These are phyloP conservation scores for Hucho hucho DNA, from an alignment of 2,113 vertebrate genomes.

Conservation along the genomic window DNA sequence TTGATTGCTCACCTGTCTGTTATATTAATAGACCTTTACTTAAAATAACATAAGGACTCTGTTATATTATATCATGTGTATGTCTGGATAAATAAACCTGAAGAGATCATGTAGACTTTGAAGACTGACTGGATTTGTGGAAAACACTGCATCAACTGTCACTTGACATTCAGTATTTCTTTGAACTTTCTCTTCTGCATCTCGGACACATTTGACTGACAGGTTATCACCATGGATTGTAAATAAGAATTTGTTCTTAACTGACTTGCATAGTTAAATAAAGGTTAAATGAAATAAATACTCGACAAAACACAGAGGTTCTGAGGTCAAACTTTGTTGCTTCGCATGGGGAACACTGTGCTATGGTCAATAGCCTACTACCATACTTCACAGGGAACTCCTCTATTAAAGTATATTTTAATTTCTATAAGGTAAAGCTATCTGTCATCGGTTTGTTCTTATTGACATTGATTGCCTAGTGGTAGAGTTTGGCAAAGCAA, in stretches of 20 bases:
- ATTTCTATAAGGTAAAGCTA: background rate
- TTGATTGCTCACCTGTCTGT: constrained; percentile 2
- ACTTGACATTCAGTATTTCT: background rate
- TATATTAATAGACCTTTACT: constrained; percentile 17
- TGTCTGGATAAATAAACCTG: constrained; percentile 51
- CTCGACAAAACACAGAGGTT: no score
- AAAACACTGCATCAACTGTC: background rate
- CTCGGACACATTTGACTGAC: no score
- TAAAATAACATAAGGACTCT: background rate
- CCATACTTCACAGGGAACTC: background rate
- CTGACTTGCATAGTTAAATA: no score
- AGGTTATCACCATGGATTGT: no score
- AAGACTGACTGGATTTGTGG: constrained; percentile 18
- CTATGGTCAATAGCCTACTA: background rate
- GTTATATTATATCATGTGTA: constrained; percentile 23
- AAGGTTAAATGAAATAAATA: no score
- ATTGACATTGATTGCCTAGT: no score
- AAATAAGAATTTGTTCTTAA: no score
- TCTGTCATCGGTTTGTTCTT: no score
- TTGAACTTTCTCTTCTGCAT: background rate
- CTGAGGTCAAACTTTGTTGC: background rate
- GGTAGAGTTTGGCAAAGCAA: no score
- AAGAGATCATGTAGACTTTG: background rate
- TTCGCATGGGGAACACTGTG: background rate
- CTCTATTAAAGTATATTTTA: background rate